A percentile compares a stretch with the other conserved stretches of the same genome.
Conservation (phyloP, 1,140 invertebrate genomes). For the Trichomalopsis sarcophagae region DNA sequence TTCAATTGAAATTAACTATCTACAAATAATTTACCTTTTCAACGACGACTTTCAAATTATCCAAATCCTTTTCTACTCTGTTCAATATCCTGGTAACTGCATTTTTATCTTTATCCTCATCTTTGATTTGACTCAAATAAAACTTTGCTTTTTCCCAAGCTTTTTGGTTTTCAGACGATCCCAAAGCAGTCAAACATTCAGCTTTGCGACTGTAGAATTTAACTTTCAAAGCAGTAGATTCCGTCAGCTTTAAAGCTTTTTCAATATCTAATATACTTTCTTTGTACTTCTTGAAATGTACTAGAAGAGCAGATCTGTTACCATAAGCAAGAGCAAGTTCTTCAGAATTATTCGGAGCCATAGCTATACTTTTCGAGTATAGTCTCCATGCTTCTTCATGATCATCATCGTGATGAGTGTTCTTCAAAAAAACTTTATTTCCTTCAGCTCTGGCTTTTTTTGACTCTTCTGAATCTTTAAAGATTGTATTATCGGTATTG, state of each 20-base stretch:
- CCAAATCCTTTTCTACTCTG: too few species aligned
- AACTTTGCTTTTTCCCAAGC: not conserved
- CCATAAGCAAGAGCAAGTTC: slow-evolving; percentile 79
- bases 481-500: too few species aligned
- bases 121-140: too few species aligned
- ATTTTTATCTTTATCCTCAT: too few species aligned
- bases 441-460: too few species aligned
- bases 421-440: too few species aligned
- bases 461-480: too few species aligned
- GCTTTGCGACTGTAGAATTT: slow-evolving; percentile 56
- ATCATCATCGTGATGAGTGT: too few species aligned
- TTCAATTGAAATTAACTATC: too few species aligned
- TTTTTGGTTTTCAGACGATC: not conserved
- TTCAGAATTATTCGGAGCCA: slow-evolving; percentile 75
- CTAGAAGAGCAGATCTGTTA: slow-evolving; percentile 83
- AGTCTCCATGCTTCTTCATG: slow-evolving; percentile 19
- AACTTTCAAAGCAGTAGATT: not conserved
- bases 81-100: too few species aligned
- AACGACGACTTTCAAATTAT: too few species aligned
- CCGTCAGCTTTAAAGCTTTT: slow-evolving; percentile 53
- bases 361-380: slow-evolving; percentile 79
- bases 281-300: slow-evolving; percentile 77
- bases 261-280: slow-evolving; percentile 77
- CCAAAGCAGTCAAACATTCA: slow-evolving; percentile 47
- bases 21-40: too few species aligned